Base-by-base conservation (phyloP, 2,888 invertebrate genomes). In the Steinernema scapterisci region DNA sequence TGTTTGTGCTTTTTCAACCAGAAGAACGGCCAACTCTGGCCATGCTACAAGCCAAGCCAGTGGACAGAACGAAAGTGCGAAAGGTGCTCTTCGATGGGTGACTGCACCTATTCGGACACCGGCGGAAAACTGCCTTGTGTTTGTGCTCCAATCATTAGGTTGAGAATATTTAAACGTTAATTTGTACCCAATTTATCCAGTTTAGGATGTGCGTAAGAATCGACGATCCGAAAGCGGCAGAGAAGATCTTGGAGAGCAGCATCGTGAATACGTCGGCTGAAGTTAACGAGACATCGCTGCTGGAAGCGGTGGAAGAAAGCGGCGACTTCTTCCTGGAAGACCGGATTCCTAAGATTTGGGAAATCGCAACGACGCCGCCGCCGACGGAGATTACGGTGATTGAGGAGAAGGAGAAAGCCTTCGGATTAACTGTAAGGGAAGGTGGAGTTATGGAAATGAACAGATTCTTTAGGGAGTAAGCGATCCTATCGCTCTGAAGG, bases 1-100 rank as follows among this genome's bases (percentile, higher is more conserved):
- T 86, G 86, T 73, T 77, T 85, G 13, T 85, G 86, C 63, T 85
- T 86, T 73, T 86, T 82, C 75, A 85, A 86, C 74, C 81, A 81
- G 75, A 86, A 86, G 72, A 85, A 85, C 70, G 82, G 80, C n/a
- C 77, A 81, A 56, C 73, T 86, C 5, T 86, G 85, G 85, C 75
- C 75, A 16, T 85, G 86, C 73, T 86, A 85, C 73, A 76, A 76
- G 72, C 75, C 81, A 19, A 71, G 77, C 25, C 77, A 80, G 27
- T 86, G 86, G 86, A 70, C 77, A 23, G 82, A 83, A 74, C 72
- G 82, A n/a, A 79, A 79, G 51, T 86, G 86, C 75, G 74, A 74
- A 16, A 76, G 77, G 76, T 86, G 85, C 74, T 78, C 80, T 25
- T 81, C 84, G 7, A 76, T 85, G 46, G 86, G 86, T 11, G 81